Evolutionary conservation across 2,888 invertebrate genomes (phyloP).

Genomic region (Ischnus inquisitorius): DNA sequence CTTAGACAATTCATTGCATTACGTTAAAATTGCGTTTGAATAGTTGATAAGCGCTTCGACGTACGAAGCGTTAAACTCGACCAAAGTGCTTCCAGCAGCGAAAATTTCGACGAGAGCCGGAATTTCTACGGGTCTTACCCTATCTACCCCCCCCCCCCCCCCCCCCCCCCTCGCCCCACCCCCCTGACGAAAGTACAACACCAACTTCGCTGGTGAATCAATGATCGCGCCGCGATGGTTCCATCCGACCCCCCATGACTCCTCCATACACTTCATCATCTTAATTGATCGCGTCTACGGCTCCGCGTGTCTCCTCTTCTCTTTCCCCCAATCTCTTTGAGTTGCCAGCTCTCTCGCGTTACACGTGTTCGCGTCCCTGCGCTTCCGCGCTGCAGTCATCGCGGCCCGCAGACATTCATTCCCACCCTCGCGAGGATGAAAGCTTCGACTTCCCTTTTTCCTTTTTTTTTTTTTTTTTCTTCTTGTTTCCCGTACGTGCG

Average conservation of each 20-base stretch:
- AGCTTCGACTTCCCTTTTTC: conserved; percentile 27
- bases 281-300: conserved; percentile 66
- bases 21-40: too few relatives aligned
- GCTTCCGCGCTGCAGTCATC: conserved; percentile 19
- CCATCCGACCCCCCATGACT: neutral
- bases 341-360: conserved; percentile 31
- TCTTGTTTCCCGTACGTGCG: conserved; percentile 46
- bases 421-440: conserved; percentile 30
- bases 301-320: neutral
- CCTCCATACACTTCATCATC: conserved; percentile 55
- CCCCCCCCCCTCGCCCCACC: too few relatives aligned
- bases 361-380: conserved; percentile 26
- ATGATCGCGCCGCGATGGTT: conserved; percentile 56
- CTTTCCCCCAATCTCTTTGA: conserved; percentile 57
- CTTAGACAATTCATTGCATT: too few relatives aligned
- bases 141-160: too few relatives aligned
- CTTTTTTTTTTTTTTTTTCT: conserved; percentile 8
- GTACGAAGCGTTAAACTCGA: too few relatives aligned
- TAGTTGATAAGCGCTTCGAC: too few relatives aligned
- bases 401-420: conserved; percentile 13
- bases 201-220: conserved; percentile 58
- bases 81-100: too few relatives aligned
- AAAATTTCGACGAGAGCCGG: neutral
- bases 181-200: conserved; percentile 55
- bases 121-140: conserved; percentile 4